Percentiles rank a stretch among this genome's conserved stretches.
These are phyloP conservation scores for Paramormyrops kingsleyae DNA, from an alignment of 2,113 vertebrate genomes.

Conservation along the genomic window DNA sequence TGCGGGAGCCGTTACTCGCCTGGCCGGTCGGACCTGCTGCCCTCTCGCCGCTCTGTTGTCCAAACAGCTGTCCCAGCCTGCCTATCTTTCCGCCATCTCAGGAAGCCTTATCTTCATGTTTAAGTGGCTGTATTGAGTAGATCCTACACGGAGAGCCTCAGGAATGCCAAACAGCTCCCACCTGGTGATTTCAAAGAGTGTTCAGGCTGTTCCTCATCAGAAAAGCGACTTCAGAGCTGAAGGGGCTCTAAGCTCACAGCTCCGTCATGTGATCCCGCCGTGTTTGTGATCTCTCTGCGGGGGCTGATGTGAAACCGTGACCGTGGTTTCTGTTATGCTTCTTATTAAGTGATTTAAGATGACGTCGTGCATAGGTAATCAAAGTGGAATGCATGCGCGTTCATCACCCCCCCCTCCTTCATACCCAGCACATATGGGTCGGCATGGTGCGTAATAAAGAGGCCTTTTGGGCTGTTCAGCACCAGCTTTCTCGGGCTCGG, in stretches of 20 bases:
- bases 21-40: slow-evolving; percentile 48
- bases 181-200: not conserved
- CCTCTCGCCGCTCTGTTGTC: not conserved
- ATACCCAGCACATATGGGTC: not conserved
- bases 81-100: not conserved
- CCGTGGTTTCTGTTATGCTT: not conserved
- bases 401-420: not conserved
- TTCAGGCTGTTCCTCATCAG: not conserved
- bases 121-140: not conserved
- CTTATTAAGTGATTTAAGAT: not conserved
- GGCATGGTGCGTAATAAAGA: not conserved
- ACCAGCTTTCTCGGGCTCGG: not conserved
- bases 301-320: not conserved
- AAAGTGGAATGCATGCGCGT: not conserved
- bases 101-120: not conserved
- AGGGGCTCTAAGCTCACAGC: not conserved
- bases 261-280: not conserved
- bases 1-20: slow-evolving; percentile 28
- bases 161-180: not conserved
- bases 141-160: not conserved
- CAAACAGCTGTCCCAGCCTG: slow-evolving; percentile 19
- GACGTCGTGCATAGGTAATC: not conserved
- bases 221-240: not conserved
- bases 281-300: not conserved
- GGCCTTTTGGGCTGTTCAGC: not conserved